Conservation (phyloP, 2,888 invertebrate species). For the Aspidiotus destructor region DNA sequence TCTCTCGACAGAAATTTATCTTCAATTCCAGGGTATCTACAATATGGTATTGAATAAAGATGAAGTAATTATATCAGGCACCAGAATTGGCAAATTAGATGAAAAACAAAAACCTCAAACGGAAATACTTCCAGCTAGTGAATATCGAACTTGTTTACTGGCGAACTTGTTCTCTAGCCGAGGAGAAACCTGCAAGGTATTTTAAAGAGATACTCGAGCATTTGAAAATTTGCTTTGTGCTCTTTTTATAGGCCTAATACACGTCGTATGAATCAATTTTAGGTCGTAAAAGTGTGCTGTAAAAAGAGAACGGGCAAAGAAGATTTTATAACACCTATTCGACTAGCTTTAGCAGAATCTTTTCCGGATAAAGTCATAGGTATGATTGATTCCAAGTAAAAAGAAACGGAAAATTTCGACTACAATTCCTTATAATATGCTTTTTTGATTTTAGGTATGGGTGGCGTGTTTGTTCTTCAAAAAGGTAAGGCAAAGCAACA, state of each 20-base stretch:
- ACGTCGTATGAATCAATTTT: neutral
- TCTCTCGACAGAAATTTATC: too few relatives aligned
- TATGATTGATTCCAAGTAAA: conserved; percentile 36
- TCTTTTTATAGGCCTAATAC: too few relatives aligned
- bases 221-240: too few relatives aligned
- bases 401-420: too few relatives aligned
- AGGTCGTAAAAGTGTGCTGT: conserved; percentile 44
- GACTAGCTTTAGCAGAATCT: conserved; percentile 55
- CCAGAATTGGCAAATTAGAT: conserved; percentile 8
- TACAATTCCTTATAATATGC: neutral
- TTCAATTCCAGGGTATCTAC: conserved; percentile 58
- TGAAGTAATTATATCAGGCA: conserved; percentile 41
- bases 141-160: conserved; percentile 69
- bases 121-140: conserved; percentile 46
- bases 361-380: conserved; percentile 65
- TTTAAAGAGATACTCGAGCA: neutral
- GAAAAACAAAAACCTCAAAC: conserved; percentile 6
- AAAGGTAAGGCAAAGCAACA: conserved; percentile 79
- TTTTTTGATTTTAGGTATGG: conserved; percentile 54
- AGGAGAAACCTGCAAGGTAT: conserved; percentile 61
- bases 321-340: conserved; percentile 72
- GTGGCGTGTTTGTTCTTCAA: conserved; percentile 77
- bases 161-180: conserved; percentile 67
- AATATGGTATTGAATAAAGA: conserved; percentile 56
- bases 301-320: conserved; percentile 61